These are phyloP conservation scores for Menura novaehollandiae DNA, from an alignment of 2,113 vertebrate genomes.

Conservation along the genomic window DNA sequence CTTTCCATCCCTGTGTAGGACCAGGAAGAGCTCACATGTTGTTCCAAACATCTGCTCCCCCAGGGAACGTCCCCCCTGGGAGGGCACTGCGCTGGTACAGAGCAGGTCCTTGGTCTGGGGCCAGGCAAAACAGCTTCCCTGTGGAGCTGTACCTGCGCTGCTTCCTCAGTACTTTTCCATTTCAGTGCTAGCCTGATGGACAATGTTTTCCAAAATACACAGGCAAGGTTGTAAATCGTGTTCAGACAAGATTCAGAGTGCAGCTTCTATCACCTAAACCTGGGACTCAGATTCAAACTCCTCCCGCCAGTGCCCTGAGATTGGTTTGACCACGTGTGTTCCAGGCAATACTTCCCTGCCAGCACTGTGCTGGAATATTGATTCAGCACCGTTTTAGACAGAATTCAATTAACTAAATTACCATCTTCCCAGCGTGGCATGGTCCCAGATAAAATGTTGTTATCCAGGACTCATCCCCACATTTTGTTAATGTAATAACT, in stretches of 20 bases:
- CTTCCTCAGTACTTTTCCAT: not conserved
- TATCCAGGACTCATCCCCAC: not conserved
- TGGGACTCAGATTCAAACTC: not conserved
- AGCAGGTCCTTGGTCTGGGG: not conserved
- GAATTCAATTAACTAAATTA: not conserved
- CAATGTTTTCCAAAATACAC: fast-evolving
- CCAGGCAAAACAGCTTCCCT: not conserved
- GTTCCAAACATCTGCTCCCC: not conserved
- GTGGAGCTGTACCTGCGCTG: not conserved
- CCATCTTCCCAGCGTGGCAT: not conserved
- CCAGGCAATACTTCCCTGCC: not conserved
- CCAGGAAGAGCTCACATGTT: not conserved
- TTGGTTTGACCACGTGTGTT: not conserved
- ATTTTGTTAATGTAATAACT: not conserved
- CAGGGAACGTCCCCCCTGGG: not conserved
- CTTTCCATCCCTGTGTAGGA: not conserved
- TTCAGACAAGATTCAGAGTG: not conserved
- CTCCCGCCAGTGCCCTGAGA: not conserved
- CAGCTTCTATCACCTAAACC: not conserved
- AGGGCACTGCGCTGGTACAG: not conserved
- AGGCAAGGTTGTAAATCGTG: not conserved
- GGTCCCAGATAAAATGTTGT: not conserved
- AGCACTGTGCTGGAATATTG: not conserved
- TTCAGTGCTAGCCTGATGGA: not conserved
- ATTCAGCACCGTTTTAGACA: not conserved